Percentiles rank a stretch among this genome's conserved stretches.
These are phyloP conservation scores for Sminthurinus aureus DNA, from an alignment of 2,888 invertebrate species.

Conservation along the genomic window DNA sequence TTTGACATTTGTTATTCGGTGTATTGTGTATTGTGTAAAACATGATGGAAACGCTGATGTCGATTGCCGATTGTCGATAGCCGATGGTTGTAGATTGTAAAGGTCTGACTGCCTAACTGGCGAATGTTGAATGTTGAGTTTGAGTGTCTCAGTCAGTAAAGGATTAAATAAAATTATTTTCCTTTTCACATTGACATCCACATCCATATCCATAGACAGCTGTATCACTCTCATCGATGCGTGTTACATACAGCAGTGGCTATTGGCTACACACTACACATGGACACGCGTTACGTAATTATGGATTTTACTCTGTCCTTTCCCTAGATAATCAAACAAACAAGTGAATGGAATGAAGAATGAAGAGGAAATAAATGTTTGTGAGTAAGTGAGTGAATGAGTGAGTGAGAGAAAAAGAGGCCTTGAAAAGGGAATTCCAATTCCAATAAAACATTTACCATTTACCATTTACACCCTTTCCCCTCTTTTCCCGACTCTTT, in stretches of 20 bases:
- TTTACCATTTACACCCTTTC: background rate
- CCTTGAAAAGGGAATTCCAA: background rate
- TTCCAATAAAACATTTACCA: background rate
- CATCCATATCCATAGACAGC: background rate
- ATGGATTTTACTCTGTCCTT: background rate
- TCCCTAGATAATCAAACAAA: background rate
- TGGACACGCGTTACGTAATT: background rate
- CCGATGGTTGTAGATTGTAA: no score
- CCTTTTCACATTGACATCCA: background rate
- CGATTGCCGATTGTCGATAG: no score
- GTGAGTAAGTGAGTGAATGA: no score
- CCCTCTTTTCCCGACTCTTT: background rate
- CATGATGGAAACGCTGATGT: no score
- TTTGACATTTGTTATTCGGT: background rate
- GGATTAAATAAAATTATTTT: background rate
- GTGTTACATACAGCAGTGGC: no score
- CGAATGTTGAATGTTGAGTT: no score
- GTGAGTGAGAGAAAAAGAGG: no score
- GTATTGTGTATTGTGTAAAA: background rate
- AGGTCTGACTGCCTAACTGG: no score
- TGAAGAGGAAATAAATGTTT: no score
- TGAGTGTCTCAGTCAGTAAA: background rate
- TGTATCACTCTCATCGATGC: background rate
- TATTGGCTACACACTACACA: background rate
- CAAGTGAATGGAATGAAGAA: background rate